phyloP scores from a whole-genome alignment of 2,888 invertebrate genomes.

The Acrocyrtus sp. region DNA sequence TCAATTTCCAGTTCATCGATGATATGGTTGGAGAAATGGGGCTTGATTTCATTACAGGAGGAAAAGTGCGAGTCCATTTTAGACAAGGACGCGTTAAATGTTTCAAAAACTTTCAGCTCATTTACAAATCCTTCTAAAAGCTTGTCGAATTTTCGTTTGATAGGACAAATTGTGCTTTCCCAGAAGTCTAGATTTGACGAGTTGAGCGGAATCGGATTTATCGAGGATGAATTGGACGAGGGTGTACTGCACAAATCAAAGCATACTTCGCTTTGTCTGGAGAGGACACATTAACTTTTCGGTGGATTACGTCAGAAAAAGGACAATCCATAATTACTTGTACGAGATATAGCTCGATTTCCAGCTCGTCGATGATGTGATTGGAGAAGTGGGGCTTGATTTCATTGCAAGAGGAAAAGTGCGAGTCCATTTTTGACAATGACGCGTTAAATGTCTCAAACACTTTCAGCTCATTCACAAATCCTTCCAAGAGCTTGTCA shows the following conservation, averaged over 20 bases:
- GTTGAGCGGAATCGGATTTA: too few species aligned
- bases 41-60: constrained; percentile 37
- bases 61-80: constrained; percentile 7
- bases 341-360: constrained; percentile 22
- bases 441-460: constrained; percentile 30
- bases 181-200: constrained; percentile 21
- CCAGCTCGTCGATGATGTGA: constrained; percentile 27
- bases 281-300: too few species aligned
- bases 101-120: constrained; percentile 28
- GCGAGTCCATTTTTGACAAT: neutral
- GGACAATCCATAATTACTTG: constrained; percentile 39
- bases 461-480: constrained; percentile 25
- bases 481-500: constrained; percentile 14
- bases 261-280: too few species aligned
- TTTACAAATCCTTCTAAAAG: constrained; percentile 20
- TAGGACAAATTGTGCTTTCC: constrained; percentile 32
- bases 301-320: constrained; percentile 24
- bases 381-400: constrained; percentile 42
- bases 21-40: constrained; percentile 43
- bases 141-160: constrained; percentile 19
- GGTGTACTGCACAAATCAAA: too few species aligned
- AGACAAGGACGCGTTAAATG: constrained; percentile 10
- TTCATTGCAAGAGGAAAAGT: constrained; percentile 28
- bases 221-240: too few species aligned
- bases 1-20: constrained; percentile 32